phyloP scores from a whole-genome alignment of 2,888 invertebrate species.

The Chloroclystis v-ata region DNA sequence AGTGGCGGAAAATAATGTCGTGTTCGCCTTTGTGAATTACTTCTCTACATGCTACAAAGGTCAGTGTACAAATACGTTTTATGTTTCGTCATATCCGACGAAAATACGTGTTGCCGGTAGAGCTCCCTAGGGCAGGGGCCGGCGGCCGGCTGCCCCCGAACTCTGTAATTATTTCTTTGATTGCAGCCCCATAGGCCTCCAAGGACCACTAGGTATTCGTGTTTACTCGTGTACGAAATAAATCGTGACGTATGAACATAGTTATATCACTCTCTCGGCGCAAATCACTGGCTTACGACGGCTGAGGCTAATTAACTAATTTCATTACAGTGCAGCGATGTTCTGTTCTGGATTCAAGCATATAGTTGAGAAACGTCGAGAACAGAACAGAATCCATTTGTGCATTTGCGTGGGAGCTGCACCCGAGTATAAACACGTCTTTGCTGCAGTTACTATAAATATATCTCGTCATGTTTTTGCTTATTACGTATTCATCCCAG shows the following conservation, averaged over 20 bases:
- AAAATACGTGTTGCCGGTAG: conserved; percentile 6
- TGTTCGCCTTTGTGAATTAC: conserved; percentile 3
- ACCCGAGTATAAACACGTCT: conserved; percentile 42
- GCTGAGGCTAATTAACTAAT: conserved; percentile 1
- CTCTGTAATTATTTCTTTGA: conserved; percentile 36
- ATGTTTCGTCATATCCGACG: conserved; percentile 13
- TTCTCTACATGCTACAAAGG: neutral
- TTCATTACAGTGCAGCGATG: neutral
- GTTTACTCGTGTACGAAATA: conserved; percentile 7
- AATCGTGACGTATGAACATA: neutral
- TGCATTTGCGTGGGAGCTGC: conserved; percentile 49
- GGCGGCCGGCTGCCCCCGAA: conserved; percentile 29
- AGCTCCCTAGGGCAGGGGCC: conserved; percentile 17
- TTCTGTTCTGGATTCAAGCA: neutral
- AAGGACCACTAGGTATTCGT: conserved; percentile 13
- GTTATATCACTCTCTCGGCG: conserved; percentile 18
- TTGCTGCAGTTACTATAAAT: conserved; percentile 45
- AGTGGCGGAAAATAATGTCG: conserved; percentile 4
- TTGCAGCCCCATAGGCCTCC: conserved; percentile 29
- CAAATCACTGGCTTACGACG: conserved; percentile 3
- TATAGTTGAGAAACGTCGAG: neutral
- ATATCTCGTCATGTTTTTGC: conserved; percentile 44
- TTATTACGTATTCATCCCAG: conserved; percentile 38
- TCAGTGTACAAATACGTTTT: conserved; percentile 1
- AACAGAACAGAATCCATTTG: conserved; percentile 31